Conservation (phyloP, 2,888 invertebrate genomes). For the Diadegma fenestrale region DNA sequence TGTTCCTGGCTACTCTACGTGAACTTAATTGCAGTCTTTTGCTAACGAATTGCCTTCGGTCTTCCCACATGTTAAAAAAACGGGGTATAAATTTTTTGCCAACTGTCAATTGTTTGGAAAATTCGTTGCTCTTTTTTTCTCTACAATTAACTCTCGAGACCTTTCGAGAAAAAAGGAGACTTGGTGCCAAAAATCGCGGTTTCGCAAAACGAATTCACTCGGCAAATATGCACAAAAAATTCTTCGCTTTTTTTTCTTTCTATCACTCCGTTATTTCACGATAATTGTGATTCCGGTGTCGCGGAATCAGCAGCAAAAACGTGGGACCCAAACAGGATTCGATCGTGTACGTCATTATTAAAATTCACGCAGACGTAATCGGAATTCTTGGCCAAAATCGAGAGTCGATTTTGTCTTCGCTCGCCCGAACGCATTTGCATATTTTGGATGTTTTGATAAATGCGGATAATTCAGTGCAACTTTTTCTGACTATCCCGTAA, state of each 20-base stretch:
- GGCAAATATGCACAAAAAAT: background rate
- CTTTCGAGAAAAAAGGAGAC: background rate
- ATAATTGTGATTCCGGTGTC: background rate
- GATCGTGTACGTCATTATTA: conserved; percentile 9
- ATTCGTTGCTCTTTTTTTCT: background rate
- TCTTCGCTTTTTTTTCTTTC: background rate
- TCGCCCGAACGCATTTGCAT: conserved; percentile 14
- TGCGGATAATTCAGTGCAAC: background rate
- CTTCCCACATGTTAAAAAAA: background rate
- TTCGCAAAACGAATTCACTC: background rate
- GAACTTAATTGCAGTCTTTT: background rate
- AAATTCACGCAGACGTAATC: conserved; percentile 3
- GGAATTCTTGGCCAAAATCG: background rate
- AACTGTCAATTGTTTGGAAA: background rate
- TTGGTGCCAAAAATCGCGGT: background rate
- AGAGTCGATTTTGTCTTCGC: background rate
- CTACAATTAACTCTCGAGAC: background rate
- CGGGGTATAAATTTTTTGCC: background rate
- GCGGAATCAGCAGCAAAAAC: background rate
- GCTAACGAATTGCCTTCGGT: background rate
- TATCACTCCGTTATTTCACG: background rate
- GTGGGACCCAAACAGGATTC: background rate
- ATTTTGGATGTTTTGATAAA: too few relatives aligned
- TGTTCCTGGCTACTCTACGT: background rate
- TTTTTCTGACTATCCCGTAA: background rate